A percentile compares a stretch with the other conserved stretches of the same genome.
Evolutionary conservation across 2,888 invertebrate genomes (phyloP).

Genomic region (Eupithecia insigniata): DNA sequence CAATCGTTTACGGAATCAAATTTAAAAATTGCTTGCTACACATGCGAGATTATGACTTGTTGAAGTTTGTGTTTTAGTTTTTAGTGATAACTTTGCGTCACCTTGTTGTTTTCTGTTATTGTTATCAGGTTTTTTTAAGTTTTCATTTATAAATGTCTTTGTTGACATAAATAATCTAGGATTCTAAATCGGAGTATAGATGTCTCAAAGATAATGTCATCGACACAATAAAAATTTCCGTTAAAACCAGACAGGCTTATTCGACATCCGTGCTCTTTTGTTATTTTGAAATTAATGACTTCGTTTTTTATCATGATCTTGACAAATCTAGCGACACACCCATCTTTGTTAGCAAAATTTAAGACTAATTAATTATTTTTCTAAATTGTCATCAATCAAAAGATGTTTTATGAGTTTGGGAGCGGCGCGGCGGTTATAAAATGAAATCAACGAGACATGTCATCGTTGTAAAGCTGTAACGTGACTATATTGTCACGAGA

Average conservation of each 20-base stretch:
- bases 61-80: no score
- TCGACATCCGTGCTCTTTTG: conserved; percentile 23
- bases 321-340: conserved; percentile 37
- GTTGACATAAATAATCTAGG: no score
- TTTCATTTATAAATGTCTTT: no score
- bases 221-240: conserved; percentile 28
- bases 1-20: no score
- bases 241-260: conserved; percentile 30
- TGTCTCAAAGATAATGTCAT: conserved; percentile 38
- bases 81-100: no score
- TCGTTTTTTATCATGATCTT: conserved; percentile 31
- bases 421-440: conserved; percentile 15
- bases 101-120: no score
- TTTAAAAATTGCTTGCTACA: no score
- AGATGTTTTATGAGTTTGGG: conserved; percentile 15
- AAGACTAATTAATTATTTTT: conserved; percentile 2
- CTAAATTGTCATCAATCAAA: conserved; percentile 16
- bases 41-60: no score
- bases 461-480: conserved; percentile 43
- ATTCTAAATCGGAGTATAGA: no score
- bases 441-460: conserved; percentile 22
- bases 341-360: conserved; percentile 6
- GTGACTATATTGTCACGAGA: conserved; percentile 66
- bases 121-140: no score
- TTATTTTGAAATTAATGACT: conserved; percentile 39